A percentile compares a stretch with the other conserved stretches of the same genome.
These are phyloP conservation scores for Plusia festucae DNA, from an alignment of 2,888 invertebrate genomes.

Conservation along the genomic window DNA sequence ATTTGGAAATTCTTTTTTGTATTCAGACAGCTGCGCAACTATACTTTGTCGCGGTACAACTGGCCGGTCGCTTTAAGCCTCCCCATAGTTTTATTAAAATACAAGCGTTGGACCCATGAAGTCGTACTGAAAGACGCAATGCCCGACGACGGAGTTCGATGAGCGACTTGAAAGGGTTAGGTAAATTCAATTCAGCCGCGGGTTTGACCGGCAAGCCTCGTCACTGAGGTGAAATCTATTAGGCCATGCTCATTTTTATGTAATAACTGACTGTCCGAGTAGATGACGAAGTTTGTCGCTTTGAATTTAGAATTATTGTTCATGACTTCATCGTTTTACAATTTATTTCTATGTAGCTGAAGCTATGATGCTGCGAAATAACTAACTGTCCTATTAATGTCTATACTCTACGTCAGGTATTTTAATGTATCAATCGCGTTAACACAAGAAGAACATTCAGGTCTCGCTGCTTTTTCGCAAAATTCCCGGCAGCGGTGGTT, in stretches of 20 bases:
- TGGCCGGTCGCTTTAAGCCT: background rate
- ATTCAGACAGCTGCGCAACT: conserved; percentile 3
- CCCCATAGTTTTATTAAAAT: background rate
- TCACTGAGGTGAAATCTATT: conserved; percentile 41
- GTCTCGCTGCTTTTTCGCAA: conserved; percentile 22
- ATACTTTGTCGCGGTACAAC: background rate
- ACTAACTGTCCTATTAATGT: background rate
- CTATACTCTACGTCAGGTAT: background rate
- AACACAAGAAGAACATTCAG: background rate
- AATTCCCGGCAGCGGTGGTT: conserved; percentile 25
- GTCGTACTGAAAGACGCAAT: background rate
- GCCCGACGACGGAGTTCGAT: conserved; percentile 14
- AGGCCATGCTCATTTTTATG: conserved; percentile 28
- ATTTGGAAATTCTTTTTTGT: background rate
- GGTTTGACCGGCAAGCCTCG: conserved; percentile 9
- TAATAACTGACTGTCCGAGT: conserved; percentile 12
- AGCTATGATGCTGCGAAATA: background rate
- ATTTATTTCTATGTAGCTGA: background rate
- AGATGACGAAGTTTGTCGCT: conserved; percentile 2
- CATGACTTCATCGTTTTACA: conserved; percentile 10
- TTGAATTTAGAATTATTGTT: conserved; percentile 29
- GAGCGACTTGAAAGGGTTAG: conserved; percentile 7
- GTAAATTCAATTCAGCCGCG: conserved; percentile 18
- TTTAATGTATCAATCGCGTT: background rate
- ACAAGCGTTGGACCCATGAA: background rate